These are phyloP conservation scores for Falco rusticolus DNA, from an alignment of 2,797 vertebrate genomes.

Conservation along the genomic window DNA sequence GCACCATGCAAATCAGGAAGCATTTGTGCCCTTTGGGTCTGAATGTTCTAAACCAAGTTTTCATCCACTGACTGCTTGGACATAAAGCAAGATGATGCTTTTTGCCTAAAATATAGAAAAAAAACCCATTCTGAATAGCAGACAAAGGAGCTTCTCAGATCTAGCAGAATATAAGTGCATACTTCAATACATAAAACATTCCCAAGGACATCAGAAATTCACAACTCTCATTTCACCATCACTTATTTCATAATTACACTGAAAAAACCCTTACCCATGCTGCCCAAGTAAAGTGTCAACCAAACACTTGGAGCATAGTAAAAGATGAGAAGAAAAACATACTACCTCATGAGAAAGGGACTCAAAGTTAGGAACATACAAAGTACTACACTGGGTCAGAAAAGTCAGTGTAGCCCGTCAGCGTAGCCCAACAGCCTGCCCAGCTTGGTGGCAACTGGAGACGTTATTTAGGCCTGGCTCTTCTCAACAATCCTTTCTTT, in stretches of 20 bases:
- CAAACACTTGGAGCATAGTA: not conserved
- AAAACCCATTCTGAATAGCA: not conserved
- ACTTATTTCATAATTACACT: not conserved
- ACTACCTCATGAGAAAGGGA: not conserved
- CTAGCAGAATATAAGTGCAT: not conserved
- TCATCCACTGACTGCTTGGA: not conserved
- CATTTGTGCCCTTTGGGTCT: not conserved
- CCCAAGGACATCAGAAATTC: not conserved
- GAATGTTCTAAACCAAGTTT: not conserved
- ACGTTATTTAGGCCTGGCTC: too few species aligned
- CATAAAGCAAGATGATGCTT: not conserved
- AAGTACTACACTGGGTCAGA: not conserved
- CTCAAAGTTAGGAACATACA: not conserved
- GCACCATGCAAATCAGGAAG: not conserved
- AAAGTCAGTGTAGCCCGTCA: not conserved
- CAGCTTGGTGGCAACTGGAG: not conserved
- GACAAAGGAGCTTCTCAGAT: not conserved
- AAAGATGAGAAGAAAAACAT: not conserved
- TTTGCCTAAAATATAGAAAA: not conserved
- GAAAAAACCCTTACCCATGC: not conserved
- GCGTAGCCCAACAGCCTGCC: not conserved
- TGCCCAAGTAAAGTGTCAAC: not conserved
- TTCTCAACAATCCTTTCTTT: not conserved
- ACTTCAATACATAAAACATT: not conserved
- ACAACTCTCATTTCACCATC: not conserved